These are phyloP conservation scores for Conger conger DNA, from an alignment of 2,113 vertebrate genomes.

Conservation along the genomic window DNA sequence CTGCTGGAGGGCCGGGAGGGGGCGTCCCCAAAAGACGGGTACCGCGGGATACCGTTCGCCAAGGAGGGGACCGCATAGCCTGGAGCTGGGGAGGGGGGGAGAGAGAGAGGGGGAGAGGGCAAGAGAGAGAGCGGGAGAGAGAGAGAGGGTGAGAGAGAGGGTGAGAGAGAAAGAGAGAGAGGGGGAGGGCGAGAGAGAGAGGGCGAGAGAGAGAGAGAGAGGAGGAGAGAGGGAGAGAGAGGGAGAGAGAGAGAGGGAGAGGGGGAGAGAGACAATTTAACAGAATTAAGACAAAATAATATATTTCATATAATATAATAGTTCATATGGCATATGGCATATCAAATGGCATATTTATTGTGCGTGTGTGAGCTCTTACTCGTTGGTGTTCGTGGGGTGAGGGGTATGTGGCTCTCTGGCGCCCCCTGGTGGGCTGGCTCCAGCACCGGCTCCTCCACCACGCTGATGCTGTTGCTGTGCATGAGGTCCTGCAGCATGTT, in stretches of 20 bases:
- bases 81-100: slow-evolving; percentile 68
- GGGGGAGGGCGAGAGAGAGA: too few relatives aligned
- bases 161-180: too few relatives aligned
- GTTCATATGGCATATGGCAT: too few relatives aligned
- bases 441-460: slow-evolving; percentile 94
- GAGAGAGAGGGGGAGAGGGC: not conserved
- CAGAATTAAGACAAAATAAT: too few relatives aligned
- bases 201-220: too few relatives aligned
- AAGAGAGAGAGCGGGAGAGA: too few relatives aligned
- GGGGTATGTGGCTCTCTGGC: slow-evolving; percentile 76
- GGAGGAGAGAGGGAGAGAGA: too few relatives aligned
- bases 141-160: too few relatives aligned
- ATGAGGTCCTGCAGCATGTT: slow-evolving; percentile 99
- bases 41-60: slow-evolving; percentile 86
- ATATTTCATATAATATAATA: too few relatives aligned
- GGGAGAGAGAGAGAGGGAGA: too few relatives aligned
- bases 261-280: too few relatives aligned
- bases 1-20: slow-evolving; percentile 92
- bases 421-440: slow-evolving; percentile 84
- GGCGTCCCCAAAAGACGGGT: slow-evolving; percentile 87
- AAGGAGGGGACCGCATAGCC: slow-evolving; percentile 83
- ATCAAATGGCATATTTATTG: too few relatives aligned
- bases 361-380: slow-evolving; percentile 48
- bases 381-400: slow-evolving; percentile 83
- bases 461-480: slow-evolving; percentile 98